These are phyloP conservation scores for Seriola dumerili DNA, from an alignment of 2,113 vertebrate species.

Conservation along the genomic window DNA sequence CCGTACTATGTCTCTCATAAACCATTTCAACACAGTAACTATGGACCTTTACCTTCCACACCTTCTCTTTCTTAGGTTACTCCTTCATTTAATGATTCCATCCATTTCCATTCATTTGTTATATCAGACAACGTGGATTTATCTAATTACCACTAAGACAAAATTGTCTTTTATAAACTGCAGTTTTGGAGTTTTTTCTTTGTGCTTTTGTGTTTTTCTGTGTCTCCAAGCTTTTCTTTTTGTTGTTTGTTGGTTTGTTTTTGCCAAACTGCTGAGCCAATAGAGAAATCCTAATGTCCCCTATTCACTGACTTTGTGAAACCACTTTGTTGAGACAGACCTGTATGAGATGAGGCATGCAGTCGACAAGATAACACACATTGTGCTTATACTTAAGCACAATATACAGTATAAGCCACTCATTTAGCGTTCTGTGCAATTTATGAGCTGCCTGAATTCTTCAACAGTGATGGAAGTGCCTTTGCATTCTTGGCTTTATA, in stretches of 20 bases:
- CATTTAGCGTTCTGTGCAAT: not conserved
- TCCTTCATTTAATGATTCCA: not conserved
- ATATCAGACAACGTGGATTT: not conserved
- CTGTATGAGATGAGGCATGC: not conserved
- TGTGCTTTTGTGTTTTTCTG: not conserved
- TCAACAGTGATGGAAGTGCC: not conserved
- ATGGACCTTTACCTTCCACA: not conserved
- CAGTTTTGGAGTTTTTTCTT: not conserved
- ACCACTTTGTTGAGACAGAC: not conserved
- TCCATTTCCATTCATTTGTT: not conserved
- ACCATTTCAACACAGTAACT: not conserved
- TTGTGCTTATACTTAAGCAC: not conserved
- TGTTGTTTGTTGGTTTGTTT: not conserved
- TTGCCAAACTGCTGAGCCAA: not conserved
- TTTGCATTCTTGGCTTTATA: not conserved
- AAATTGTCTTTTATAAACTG: not conserved
- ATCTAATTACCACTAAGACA: not conserved
- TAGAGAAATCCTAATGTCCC: not conserved
- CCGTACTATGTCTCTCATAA: not conserved
- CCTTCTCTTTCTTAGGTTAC: not conserved
- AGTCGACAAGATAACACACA: not conserved
- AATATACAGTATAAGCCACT: not conserved
- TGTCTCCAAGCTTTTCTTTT: not conserved
- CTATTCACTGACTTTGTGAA: not conserved
- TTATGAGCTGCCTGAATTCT: not conserved